Evolutionary conservation across 2,797 vertebrate species (phyloP).

Genomic region (Schizopygopsis pylzovi): DNA sequence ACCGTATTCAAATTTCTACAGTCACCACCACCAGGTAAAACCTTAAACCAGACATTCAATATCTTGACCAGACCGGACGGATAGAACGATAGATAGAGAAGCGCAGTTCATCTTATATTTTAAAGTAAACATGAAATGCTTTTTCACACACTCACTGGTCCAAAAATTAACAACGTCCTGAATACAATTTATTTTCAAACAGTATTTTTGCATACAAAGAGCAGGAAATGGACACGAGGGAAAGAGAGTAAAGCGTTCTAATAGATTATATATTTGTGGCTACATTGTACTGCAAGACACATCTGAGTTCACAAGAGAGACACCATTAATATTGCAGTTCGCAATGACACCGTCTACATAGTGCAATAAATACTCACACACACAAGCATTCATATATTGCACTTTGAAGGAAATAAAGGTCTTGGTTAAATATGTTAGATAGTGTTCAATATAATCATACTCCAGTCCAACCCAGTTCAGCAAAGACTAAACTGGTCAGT

Average conservation of each 20-base stretch:
- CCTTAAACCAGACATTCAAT: too few species aligned
- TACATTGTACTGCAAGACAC: slow-evolving; percentile 67
- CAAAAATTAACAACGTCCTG: background rate
- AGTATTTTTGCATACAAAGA: slow-evolving; percentile 23
- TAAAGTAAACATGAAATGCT: background rate
- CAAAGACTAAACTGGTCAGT: slow-evolving; percentile 20
- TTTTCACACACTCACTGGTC: background rate
- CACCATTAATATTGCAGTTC: slow-evolving; percentile 51
- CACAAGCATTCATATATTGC: slow-evolving; percentile 60
- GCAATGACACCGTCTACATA: slow-evolving; percentile 47
- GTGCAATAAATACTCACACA: slow-evolving; percentile 48
- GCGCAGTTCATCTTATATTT: background rate
- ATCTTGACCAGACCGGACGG: too few species aligned
- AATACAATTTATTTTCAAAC: slow-evolving; percentile 30
- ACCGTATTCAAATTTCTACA: too few species aligned
- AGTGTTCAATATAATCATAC: slow-evolving; percentile 24
- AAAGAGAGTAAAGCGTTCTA: slow-evolving; percentile 57
- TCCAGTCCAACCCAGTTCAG: slow-evolving; percentile 3
- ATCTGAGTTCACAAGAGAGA: slow-evolving; percentile 52
- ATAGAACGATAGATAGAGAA: background rate
- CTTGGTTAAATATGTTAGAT: slow-evolving; percentile 27
- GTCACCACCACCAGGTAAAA: too few species aligned
- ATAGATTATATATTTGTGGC: slow-evolving; percentile 56
- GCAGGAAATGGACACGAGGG: slow-evolving; percentile 34
- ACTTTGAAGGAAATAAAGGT: slow-evolving; percentile 62